These are phyloP conservation scores for Chrysaora quinquecirrha DNA, from an alignment of 30 jellyfish, hydroid and myxozoan genomes.

Conservation along the genomic window DNA sequence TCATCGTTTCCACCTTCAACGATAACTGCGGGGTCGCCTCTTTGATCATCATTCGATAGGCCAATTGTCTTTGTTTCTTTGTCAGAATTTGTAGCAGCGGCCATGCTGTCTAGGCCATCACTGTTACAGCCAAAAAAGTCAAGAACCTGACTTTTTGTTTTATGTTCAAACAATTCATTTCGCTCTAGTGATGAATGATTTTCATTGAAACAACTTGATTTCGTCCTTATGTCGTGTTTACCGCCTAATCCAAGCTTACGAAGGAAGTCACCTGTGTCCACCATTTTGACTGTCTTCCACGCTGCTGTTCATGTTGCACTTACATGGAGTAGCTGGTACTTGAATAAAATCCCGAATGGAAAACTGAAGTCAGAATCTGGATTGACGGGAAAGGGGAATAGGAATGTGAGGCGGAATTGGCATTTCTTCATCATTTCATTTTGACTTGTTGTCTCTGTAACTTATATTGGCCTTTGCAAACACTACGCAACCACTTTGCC, in stretches of 20 bases:
- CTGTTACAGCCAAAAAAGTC: background rate
- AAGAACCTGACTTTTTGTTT: background rate
- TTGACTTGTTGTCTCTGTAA: too few relatives aligned
- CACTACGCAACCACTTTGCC: too few relatives aligned
- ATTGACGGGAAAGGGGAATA: too few relatives aligned
- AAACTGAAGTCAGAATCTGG: too few relatives aligned
- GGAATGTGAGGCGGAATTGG: too few relatives aligned
- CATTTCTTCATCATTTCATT: too few relatives aligned
- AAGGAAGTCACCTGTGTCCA: background rate
- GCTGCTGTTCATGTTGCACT: too few relatives aligned
- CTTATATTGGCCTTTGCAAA: too few relatives aligned
- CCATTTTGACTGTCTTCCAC: background rate
- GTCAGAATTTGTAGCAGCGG: background rate
- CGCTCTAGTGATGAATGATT: background rate
- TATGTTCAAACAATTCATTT: background rate
- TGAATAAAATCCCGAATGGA: too few relatives aligned
- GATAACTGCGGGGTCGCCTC: background rate
- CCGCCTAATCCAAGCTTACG: slow-evolving; percentile 1
- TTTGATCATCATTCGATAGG: background rate
- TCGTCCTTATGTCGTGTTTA: background rate
- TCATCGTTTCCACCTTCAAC: background rate
- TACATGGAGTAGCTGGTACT: too few relatives aligned
- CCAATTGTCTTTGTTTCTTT: background rate
- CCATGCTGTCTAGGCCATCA: background rate
- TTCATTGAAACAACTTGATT: background rate